These are phyloP conservation scores for Aradophagus sp. DNA, from an alignment of 1,140 invertebrate genomes.

Conservation along the genomic window DNA sequence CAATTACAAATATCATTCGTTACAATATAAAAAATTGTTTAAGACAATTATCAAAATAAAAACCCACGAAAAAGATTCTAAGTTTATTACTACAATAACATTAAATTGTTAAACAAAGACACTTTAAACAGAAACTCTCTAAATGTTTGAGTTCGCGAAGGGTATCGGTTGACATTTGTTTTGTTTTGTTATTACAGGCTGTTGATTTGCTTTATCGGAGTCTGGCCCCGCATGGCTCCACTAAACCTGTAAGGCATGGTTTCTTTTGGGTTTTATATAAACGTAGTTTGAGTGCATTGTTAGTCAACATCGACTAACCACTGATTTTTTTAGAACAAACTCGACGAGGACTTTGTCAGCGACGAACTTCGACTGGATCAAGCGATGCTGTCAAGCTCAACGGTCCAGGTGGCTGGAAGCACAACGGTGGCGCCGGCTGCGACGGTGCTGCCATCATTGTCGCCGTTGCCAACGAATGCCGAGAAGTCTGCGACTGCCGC, in stretches of 20 bases:
- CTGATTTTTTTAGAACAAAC: constrained; percentile 54
- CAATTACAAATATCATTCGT: too few relatives aligned
- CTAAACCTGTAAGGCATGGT: constrained; percentile 76
- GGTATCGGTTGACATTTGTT: constrained; percentile 73
- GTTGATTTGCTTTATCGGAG: constrained; percentile 76
- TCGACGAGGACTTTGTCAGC: constrained; percentile 72
- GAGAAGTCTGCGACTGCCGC: neutral
- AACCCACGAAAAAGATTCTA: neutral
- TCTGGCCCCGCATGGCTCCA: constrained; percentile 75
- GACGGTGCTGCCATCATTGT: constrained; percentile 67
- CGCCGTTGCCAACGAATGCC: constrained; percentile 58
- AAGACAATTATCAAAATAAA: too few relatives aligned
- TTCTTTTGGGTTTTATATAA: constrained; percentile 67
- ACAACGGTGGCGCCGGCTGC: constrained; percentile 66
- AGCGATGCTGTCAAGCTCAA: neutral
- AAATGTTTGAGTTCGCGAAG: constrained; percentile 50
- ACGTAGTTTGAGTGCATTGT: constrained; percentile 5
- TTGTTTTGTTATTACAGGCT: constrained; percentile 75
- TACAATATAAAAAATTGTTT: too few relatives aligned
- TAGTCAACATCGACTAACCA: neutral
- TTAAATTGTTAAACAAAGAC: neutral
- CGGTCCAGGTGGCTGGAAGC: constrained; percentile 11
- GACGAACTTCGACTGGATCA: constrained; percentile 66
- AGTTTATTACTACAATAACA: neutral
- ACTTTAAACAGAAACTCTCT: constrained; percentile 35